phyloP scores from a whole-genome alignment of 2,113 vertebrate species.

The Deroptyus accipitrinus region DNA sequence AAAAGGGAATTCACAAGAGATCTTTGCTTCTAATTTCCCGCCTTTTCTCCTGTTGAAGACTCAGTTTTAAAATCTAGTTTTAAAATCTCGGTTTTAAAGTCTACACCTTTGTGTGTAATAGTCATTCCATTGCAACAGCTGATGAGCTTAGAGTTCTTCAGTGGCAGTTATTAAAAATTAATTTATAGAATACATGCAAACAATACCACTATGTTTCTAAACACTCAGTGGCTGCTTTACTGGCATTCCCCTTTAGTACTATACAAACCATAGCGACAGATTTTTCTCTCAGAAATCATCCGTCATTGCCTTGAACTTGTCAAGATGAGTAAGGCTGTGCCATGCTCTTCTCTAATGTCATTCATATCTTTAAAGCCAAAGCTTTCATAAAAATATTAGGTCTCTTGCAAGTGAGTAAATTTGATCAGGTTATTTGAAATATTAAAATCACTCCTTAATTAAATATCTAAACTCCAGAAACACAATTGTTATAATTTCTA shows the following conservation, averaged over 20 bases:
- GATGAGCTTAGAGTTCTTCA: neutral
- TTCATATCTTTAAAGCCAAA: neutral
- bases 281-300: conserved; percentile 26
- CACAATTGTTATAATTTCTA: neutral
- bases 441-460: neutral
- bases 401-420: neutral
- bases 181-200: neutral
- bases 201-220: neutral
- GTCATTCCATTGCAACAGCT: neutral
- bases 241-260: neutral
- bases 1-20: neutral
- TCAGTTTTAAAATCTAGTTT: neutral
- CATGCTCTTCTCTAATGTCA: neutral
- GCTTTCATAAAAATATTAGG: neutral
- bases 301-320: conserved; percentile 11
- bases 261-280: neutral
- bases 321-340: neutral
- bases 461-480: neutral
- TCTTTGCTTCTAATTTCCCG: neutral
- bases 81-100: neutral
- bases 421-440: neutral
- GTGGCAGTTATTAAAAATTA: neutral
- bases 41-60: neutral
- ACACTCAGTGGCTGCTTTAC: conserved; percentile 20
- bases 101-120: neutral